Conservation (phyloP, 2,888 invertebrate species). For the Ferrisia virgata region DNA sequence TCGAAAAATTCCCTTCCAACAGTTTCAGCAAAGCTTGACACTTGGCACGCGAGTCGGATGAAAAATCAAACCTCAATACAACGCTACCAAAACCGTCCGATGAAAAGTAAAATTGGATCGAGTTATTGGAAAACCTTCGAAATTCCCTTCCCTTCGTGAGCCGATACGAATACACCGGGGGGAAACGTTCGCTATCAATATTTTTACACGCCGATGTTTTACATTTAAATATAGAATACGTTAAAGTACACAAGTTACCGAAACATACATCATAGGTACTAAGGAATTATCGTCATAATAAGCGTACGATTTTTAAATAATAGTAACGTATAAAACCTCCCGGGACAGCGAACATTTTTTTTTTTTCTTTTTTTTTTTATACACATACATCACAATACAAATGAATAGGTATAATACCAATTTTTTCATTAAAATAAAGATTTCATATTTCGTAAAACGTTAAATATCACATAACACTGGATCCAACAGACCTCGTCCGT, state of each 20-base stretch:
- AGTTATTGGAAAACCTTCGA: too few species aligned
- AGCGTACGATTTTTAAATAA: slow-evolving; percentile 22
- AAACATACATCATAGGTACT: not conserved
- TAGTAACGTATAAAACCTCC: not conserved
- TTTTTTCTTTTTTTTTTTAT: not conserved
- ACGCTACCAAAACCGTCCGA: too few species aligned
- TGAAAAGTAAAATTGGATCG: too few species aligned
- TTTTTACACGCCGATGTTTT: not conserved
- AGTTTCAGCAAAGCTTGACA: too few species aligned
- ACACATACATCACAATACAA: not conserved
- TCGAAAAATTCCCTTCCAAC: too few species aligned
- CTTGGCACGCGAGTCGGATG: too few species aligned
- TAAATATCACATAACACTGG: not conserved
- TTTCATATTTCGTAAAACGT: not conserved
- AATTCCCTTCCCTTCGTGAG: too few species aligned
- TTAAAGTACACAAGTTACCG: not conserved
- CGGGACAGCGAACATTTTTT: not conserved
- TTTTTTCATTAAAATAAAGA: not conserved
- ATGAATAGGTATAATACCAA: not conserved
- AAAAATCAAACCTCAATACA: too few species aligned
- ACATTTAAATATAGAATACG: not conserved
- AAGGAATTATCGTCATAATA: slow-evolving; percentile 6
- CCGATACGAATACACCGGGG: too few species aligned
- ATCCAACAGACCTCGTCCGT: not conserved
- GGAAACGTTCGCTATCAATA: too few species aligned